Evolutionary conservation across 2,888 invertebrate genomes (phyloP), one percentile per base, ranked within the genome.

Genomic region (Campaea margaritaria): DNA sequence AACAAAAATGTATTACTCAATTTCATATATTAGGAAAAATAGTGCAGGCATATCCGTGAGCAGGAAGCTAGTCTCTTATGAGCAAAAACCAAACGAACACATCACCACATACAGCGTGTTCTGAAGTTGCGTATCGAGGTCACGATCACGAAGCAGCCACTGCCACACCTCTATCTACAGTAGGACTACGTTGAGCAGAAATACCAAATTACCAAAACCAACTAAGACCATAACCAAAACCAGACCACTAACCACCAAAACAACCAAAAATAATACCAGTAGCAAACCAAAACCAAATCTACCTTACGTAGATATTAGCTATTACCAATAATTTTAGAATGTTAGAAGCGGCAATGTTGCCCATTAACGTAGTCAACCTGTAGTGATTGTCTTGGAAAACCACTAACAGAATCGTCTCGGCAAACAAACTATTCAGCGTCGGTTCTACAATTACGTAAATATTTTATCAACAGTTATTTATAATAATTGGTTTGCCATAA

Each of bases 131-230:
- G 31, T 28, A 31, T 38, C 0, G 11, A 36, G 44, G 39, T 56
- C 45, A 50, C 34, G 14, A 36, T 36, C 46, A 51, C 57, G 39
- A 51, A 51, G 39, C 10, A 3, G 10, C 31, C 31, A 28, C 45
- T 53, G 49, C 42, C 48, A 53, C 48, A 50, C 50, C 46, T 54
- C 45, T 27, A 41, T n/a, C 13, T n/a, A 54, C 39, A 54, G 59
- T 50, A 13, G 9, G 49, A 50, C 45, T 34, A 28, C 10, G 16
- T 2, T 53, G 7, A 53, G 12, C 28, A 47, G 15, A 11, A 36
- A 12, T 34, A 10, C 10, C 8, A 11, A 3, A 2, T 9, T 34
- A n/a, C n/a, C n/a, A n/a, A n/a, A n/a, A n/a, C n/a, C n/a, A n/a
- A n/a, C n/a, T n/a, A n/a, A n/a, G n/a, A n/a, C n/a, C n/a, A n/a